phyloP scores from a whole-genome alignment of 2,113 vertebrate genomes.

The Psammodynastes pulverulentus region DNA sequence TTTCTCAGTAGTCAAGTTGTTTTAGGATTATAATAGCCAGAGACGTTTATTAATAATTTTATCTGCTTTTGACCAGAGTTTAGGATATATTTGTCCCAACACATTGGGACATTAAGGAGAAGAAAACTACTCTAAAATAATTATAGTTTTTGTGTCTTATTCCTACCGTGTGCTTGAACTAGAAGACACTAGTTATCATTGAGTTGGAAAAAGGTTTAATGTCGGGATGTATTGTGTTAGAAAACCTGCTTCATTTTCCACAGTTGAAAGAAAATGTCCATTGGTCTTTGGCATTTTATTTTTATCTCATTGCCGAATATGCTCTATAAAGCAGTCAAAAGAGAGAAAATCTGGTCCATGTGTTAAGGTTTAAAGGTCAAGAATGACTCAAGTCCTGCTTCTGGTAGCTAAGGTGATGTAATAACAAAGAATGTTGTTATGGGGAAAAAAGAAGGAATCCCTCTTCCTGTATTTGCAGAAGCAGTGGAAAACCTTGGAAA shows the following conservation, averaged over 20 bases:
- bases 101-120: background rate
- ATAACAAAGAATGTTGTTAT: constrained; percentile 57
- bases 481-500: constrained; percentile 46
- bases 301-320: constrained; percentile 40
- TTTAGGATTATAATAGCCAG: background rate
- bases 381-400: constrained; percentile 61
- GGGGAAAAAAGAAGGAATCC: constrained; percentile 45
- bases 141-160: constrained; percentile 4
- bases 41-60: background rate
- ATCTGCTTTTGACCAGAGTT: background rate
- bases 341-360: constrained; percentile 59
- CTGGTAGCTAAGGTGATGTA: constrained; percentile 66
- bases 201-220: constrained; percentile 10
- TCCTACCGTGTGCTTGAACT: constrained; percentile 10
- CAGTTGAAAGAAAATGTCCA: constrained; percentile 35
- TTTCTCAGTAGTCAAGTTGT: background rate
- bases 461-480: constrained; percentile 29
- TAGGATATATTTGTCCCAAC: background rate
- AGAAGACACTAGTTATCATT: background rate
- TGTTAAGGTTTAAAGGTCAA: constrained; percentile 59
- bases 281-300: constrained; percentile 46
- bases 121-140: background rate
- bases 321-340: constrained; percentile 44
- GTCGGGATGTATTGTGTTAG: constrained; percentile 12
- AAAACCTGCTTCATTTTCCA: constrained; percentile 34